Percentiles rank a stretch among this genome's conserved stretches.
phyloP scores from a whole-genome alignment of 2,797 vertebrate genomes.

The Neosalanx taihuensis region DNA sequence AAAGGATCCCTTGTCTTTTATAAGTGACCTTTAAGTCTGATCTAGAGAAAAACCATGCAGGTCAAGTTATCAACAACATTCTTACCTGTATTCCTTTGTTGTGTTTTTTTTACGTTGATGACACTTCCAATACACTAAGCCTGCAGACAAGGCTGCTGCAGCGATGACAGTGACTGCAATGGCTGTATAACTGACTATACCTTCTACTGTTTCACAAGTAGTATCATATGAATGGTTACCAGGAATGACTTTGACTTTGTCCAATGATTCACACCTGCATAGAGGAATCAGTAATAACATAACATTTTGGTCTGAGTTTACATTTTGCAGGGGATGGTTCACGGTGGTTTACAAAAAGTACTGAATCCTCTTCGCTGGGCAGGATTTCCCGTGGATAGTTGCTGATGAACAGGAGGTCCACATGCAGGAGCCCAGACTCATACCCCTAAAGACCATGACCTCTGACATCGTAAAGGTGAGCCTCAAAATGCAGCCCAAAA shows the following conservation, averaged over 20 bases:
- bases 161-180: too few relatives aligned
- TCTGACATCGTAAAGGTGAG: slow-evolving; percentile 93
- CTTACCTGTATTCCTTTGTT: too few relatives aligned
- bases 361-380: neutral
- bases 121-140: too few relatives aligned
- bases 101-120: too few relatives aligned
- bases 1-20: too few relatives aligned
- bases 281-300: neutral
- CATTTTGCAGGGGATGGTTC: too few relatives aligned
- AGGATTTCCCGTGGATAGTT: slow-evolving; percentile 98
- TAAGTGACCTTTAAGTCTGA: too few relatives aligned
- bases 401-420: slow-evolving; percentile 95
- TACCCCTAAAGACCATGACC: slow-evolving; percentile 96
- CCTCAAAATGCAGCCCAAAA: neutral
- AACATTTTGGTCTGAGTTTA: too few relatives aligned
- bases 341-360: neutral
- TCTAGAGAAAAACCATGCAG: too few relatives aligned
- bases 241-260: slow-evolving; percentile 5
- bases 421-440: slow-evolving; percentile 92
- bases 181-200: too few relatives aligned
- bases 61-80: too few relatives aligned
- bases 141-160: too few relatives aligned
- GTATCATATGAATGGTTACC: slow-evolving; percentile 42
- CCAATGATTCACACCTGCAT: slow-evolving; percentile 45
- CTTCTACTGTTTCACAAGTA: slow-evolving; percentile 23